phyloP scores from a whole-genome alignment of 2,113 vertebrate species.

The Boulengeromyrus knoepffleri region DNA sequence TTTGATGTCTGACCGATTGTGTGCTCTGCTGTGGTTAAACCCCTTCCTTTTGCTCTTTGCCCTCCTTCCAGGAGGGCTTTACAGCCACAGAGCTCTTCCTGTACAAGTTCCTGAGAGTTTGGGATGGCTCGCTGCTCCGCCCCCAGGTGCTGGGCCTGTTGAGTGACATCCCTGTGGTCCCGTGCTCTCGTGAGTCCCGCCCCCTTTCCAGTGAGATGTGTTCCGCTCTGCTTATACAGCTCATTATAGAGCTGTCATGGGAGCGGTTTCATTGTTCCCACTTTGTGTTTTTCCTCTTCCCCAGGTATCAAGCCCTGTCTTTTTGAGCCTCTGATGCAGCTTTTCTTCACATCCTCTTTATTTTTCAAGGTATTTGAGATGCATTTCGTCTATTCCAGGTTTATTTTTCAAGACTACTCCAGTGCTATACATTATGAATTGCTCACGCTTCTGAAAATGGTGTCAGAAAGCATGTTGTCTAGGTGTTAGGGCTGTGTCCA shows the following conservation, averaged over 20 bases:
- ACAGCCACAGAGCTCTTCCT: conserved; percentile 78
- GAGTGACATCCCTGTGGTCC: conserved; percentile 73
- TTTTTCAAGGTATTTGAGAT: conserved; percentile 82
- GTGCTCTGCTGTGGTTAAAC: not conserved
- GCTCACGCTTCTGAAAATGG: not conserved
- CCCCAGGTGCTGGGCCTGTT: conserved; percentile 74
- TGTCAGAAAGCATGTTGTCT: not conserved
- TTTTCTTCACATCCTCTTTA: conserved; percentile 82
- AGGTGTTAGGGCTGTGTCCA: not conserved
- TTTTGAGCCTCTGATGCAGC: conserved; percentile 71
- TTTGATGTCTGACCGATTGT: not conserved
- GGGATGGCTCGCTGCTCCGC: conserved; percentile 73
- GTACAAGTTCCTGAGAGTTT: conserved; percentile 76
- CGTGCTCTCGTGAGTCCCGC: conserved; percentile 63
- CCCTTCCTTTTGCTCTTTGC: not conserved
- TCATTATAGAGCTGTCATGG: not conserved
- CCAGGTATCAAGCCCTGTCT: conserved; percentile 69
- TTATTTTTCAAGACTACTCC: not conserved
- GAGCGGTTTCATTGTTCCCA: not conserved
- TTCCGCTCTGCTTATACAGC: not conserved
- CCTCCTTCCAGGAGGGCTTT: conserved; percentile 73
- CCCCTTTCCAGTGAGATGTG: not conserved
- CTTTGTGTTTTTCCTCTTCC: conserved; percentile 19
- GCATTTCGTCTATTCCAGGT: conserved; percentile 1
- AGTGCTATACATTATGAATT: not conserved